Evolutionary conservation across 2,888 invertebrate species (phyloP).

Genomic region (Rhorus exstirpatorius): DNA sequence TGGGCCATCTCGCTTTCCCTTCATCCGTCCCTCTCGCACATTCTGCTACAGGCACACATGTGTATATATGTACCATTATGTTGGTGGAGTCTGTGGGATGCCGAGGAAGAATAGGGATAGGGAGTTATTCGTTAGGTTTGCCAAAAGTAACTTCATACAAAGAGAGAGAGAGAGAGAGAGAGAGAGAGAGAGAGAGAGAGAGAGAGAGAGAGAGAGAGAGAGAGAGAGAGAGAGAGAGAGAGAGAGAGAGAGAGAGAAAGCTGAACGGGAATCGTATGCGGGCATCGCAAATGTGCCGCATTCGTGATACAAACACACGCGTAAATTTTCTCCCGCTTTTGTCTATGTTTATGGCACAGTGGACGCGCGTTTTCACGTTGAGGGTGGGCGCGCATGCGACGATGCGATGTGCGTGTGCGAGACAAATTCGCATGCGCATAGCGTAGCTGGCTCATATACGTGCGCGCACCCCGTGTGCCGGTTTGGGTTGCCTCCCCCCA

Average conservation of each 20-base stretch:
- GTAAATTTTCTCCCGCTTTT: background rate
- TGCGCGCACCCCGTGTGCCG: constrained; percentile 47
- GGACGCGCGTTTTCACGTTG: constrained; percentile 2
- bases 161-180: background rate
- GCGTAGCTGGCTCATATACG: constrained; percentile 20
- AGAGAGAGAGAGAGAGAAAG: background rate
- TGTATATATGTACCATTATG: constrained; percentile 18
- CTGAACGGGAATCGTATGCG: background rate
- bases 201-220: background rate
- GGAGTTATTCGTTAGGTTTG: constrained; percentile 54
- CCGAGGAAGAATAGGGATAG: constrained; percentile 9
- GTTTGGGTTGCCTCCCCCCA: constrained; percentile 46
- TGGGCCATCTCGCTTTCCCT: constrained; percentile 15
- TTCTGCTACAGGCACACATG: background rate
- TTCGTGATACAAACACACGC: constrained; percentile 26
- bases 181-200: background rate
- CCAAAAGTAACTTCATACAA: constrained; percentile 34
- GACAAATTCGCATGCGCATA: constrained; percentile 51
- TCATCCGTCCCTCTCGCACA: background rate
- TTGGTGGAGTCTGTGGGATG: constrained; percentile 49
- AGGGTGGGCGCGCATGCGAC: constrained; percentile 21
- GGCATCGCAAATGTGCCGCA: background rate
- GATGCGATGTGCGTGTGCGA: constrained; percentile 44
- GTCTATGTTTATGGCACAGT: background rate
- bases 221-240: background rate